These are phyloP conservation scores for Maniola hyperantus DNA, from an alignment of 2,888 invertebrate genomes.

Conservation along the genomic window DNA sequence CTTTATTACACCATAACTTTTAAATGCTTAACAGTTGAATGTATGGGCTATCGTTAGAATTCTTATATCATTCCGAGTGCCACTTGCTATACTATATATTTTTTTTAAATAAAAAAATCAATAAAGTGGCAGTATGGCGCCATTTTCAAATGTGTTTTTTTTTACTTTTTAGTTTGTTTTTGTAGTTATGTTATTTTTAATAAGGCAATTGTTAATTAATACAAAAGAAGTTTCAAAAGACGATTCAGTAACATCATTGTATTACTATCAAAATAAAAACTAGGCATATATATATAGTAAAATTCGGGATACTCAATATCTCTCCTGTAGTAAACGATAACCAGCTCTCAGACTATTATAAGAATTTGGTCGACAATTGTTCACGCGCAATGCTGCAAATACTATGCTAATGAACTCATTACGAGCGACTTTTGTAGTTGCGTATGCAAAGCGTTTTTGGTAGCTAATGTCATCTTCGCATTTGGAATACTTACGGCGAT, in stretches of 20 bases:
- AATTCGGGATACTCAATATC: neutral
- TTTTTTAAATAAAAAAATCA: too few relatives aligned
- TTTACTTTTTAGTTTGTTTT: too few relatives aligned
- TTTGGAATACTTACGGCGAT: slow-evolving; percentile 19
- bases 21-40: too few relatives aligned
- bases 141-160: too few relatives aligned
- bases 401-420: slow-evolving; percentile 68
- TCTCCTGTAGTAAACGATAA: neutral
- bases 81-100: too few relatives aligned
- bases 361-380: slow-evolving; percentile 32
- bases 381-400: slow-evolving; percentile 63
- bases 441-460: slow-evolving; percentile 65
- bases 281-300: neutral
- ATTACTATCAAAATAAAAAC: neutral
- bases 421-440: slow-evolving; percentile 53
- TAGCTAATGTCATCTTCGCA: slow-evolving; percentile 53
- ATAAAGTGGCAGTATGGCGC: too few relatives aligned
- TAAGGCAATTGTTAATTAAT: too few relatives aligned
- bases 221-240: too few relatives aligned
- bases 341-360: slow-evolving; percentile 30
- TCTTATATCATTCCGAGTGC: too few relatives aligned
- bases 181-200: too few relatives aligned
- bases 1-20: too few relatives aligned
- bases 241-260: neutral
- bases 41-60: too few relatives aligned